phyloP scores from a whole-genome alignment of 2,113 vertebrate genomes.

The Caracal caracal region DNA sequence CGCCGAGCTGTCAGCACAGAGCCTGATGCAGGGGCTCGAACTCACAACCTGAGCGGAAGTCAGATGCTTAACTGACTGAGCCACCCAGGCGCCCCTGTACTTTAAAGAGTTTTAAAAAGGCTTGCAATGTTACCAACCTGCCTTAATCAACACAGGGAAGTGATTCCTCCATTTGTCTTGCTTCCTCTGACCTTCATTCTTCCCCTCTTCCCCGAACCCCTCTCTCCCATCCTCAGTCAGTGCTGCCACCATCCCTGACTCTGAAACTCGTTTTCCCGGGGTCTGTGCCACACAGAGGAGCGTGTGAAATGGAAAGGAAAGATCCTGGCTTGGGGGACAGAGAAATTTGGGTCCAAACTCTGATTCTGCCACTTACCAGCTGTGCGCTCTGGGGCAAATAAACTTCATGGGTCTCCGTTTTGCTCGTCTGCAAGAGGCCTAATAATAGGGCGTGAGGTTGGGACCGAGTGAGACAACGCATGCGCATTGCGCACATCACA shows the following conservation, averaged over 20 bases:
- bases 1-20: no score
- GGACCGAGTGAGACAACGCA: not conserved
- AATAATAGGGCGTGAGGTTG: not conserved
- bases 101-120: not conserved
- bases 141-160: not conserved
- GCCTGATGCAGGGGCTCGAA: no score
- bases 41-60: no score
- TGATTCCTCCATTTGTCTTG: not conserved
- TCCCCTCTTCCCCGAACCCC: not conserved
- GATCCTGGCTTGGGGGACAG: not conserved
- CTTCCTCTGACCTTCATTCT: not conserved
- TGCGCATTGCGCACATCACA: not conserved
- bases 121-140: not conserved
- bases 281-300: no score
- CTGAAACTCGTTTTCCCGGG: not conserved
- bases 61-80: no score
- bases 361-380: not conserved
- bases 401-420: not conserved
- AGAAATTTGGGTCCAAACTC: not conserved
- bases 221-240: not conserved
- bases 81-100: not conserved
- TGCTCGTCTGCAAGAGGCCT: not conserved
- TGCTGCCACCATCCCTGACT: not conserved
- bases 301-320: not conserved
- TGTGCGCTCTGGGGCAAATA: not conserved